phyloP scores from a whole-genome alignment of 2,888 invertebrate species.

The Tenthredo mesomela region DNA sequence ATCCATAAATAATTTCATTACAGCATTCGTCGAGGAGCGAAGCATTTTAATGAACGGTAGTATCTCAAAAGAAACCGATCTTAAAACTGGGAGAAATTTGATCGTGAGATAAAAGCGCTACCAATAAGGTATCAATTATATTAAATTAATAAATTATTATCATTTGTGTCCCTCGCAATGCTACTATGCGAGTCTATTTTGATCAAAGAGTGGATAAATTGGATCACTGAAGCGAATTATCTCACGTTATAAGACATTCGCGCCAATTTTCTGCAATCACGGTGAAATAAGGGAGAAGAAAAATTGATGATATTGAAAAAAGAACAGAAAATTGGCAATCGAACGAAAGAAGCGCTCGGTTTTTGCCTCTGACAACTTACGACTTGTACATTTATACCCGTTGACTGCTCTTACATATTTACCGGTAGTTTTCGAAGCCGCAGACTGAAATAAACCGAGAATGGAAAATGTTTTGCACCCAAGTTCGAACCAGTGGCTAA shows the following conservation, averaged over 20 bases:
- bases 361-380: background rate
- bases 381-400: background rate
- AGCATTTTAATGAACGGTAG: constrained; percentile 6
- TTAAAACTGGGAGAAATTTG: background rate
- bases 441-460: constrained; percentile 18
- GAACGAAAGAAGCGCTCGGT: background rate
- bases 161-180: background rate
- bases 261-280: background rate
- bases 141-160: background rate
- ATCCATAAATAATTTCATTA: constrained; percentile 17
- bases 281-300: background rate
- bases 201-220: background rate
- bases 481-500: constrained; percentile 37
- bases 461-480: constrained; percentile 44
- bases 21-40: background rate
- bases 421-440: background rate
- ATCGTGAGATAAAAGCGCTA: constrained; percentile 16
- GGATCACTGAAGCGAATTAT: background rate
- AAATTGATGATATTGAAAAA: constrained; percentile 12
- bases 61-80: background rate
- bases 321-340: background rate
- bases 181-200: background rate
- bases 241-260: background rate
- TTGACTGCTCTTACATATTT: constrained; percentile 15
- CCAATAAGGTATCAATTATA: background rate